Base-by-base conservation (phyloP, 2,113 vertebrate species). In the Aegithalos caudatus region DNA sequence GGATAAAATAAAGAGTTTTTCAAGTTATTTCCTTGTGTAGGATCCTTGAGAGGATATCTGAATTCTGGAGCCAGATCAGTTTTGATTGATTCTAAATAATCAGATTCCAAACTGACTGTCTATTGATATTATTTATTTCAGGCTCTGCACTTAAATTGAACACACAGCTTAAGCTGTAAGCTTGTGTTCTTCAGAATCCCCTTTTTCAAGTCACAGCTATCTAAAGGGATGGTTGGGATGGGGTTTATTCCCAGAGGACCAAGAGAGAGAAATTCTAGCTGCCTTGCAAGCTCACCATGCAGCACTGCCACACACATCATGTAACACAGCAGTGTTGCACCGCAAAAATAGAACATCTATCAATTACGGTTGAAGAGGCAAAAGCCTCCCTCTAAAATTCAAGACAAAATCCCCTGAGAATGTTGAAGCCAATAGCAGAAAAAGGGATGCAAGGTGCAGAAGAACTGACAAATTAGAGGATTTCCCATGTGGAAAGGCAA, bases 311-410 rank as follows among this genome's bases (percentile, higher is more conserved):
- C 1, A 3, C 70, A 84, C 28, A 8, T 82, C 93, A 90, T 35
- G 11, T 84, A 78, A 78, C 51, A 7, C 82, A 81, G 87, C 17
- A 9, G 61, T 20, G 85, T 80, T 72, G 53, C 71, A 51, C 77
- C 88, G 69, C 90, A 86, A 88, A 95, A 96, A 94, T 73, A 95
- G 95, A 90, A 54, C 81, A 90, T 77, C 87, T 67, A 47, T 95
- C 96, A 94, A 40, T 94, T 93, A 88, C 12, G 67, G 90, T 66
- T 93, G 92, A 96, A 74, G 71, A 95, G 71, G 38, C 84, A 95
- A 88, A 90, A 92, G 38, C 50, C 81, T 95, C 62, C 58, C 71
- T 80, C 23, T 79, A 67, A 95, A 95, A 94, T 85, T 83, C 86
- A 78, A 86, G 88, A 28, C 42, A 81, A 92, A 93, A 92, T 88